phyloP scores from a whole-genome alignment of 2,888 invertebrate genomes.

The Trisateles emortualis region DNA sequence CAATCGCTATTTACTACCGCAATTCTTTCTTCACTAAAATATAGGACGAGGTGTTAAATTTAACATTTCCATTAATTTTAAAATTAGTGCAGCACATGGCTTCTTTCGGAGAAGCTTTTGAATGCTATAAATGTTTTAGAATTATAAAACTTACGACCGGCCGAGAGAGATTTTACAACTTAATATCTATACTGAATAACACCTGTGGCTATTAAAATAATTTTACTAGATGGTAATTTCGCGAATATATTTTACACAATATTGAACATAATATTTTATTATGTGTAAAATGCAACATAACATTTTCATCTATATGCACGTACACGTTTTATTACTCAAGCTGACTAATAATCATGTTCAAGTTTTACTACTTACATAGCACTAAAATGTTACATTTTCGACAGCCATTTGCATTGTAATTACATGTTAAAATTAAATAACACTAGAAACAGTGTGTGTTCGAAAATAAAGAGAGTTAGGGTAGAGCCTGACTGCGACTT shows the following conservation, averaged over 20 bases:
- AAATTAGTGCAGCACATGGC: constrained; percentile 22
- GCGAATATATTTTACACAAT: background rate
- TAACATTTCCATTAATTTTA: constrained; percentile 36
- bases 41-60: constrained; percentile 47
- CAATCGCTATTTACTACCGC: constrained; percentile 41
- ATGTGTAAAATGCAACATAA: constrained; percentile 1
- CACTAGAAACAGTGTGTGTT: background rate
- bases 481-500: no score
- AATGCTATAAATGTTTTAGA: constrained; percentile 7
- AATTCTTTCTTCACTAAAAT: constrained; percentile 18
- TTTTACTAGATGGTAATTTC: background rate
- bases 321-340: constrained; percentile 12
- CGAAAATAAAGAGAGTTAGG: no score
- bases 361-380: constrained; percentile 12
- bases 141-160: background rate
- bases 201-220: background rate
- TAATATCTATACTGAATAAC: background rate
- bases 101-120: constrained; percentile 2
- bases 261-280: background rate
- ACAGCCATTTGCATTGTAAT: background rate
- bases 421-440: background rate
- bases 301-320: constrained; percentile 23
- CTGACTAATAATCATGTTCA: constrained; percentile 6
- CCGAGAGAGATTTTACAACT: background rate
- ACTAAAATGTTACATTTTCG: background rate